These are phyloP conservation scores for Campoplex capitator DNA, from an alignment of 2,888 invertebrate genomes.

Conservation along the genomic window DNA sequence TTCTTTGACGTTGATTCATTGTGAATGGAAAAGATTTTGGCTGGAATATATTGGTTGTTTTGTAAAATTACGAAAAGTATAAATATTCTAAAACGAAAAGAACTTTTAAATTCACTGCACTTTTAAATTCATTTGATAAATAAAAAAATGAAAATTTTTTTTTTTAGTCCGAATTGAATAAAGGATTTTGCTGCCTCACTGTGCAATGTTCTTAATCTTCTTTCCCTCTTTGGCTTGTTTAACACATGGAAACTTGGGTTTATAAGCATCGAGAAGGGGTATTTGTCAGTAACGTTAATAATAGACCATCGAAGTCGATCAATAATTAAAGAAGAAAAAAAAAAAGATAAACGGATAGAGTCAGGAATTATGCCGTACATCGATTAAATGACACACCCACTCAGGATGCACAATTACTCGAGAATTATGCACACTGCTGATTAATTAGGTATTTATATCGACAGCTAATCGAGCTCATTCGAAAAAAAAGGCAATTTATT, in stretches of 20 bases:
- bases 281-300: conserved; percentile 68
- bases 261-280: conserved; percentile 44
- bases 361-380: conserved; percentile 29
- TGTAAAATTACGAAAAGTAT: no score
- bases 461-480: neutral
- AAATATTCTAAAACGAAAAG: no score
- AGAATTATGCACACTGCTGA: neutral
- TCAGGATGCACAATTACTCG: conserved; percentile 12
- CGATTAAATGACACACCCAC: conserved; percentile 51
- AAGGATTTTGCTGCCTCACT: neutral
- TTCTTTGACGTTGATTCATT: no score
- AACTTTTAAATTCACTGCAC: no score
- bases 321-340: conserved; percentile 66
- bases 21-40: no score
- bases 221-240: conserved; percentile 23
- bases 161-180: no score
- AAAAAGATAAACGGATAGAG: conserved; percentile 14
- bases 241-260: conserved; percentile 40
- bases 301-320: conserved; percentile 68
- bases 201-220: conserved; percentile 15
- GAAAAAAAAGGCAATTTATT: no score
- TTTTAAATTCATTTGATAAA: neutral
- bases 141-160: neutral
- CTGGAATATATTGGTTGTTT: no score
- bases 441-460: neutral